Conservation (phyloP, 2,888 invertebrate genomes). For the Idaea dimidiata region DNA sequence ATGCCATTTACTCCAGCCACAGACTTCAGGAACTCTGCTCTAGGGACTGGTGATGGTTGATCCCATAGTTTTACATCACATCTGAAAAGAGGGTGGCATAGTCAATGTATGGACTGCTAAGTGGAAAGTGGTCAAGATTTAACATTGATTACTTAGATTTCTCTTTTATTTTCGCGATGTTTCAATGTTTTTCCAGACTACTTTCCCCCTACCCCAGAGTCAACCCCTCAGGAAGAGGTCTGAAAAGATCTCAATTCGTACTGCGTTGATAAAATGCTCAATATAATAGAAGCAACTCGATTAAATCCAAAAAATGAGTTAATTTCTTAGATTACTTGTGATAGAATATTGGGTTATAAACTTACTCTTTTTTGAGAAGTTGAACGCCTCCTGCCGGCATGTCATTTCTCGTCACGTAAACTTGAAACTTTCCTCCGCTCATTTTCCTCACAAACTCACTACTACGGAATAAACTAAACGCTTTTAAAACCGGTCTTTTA, state of each 20-base stretch:
- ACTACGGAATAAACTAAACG: conserved; percentile 36
- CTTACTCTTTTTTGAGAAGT: conserved; percentile 83
- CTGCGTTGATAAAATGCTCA: too few species aligned
- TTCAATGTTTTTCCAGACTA: too few species aligned
- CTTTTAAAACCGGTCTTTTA: conserved; percentile 39
- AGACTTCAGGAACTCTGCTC: conserved; percentile 84
- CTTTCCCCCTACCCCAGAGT: too few species aligned
- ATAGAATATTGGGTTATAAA: conserved; percentile 26
- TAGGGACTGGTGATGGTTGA: conserved; percentile 83
- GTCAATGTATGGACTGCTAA: not conserved
- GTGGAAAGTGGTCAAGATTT: too few species aligned
- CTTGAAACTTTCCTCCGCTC: conserved; percentile 70
- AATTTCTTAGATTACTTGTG: conserved; percentile 6
- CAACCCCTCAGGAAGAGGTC: too few species aligned
- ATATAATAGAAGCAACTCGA: too few species aligned
- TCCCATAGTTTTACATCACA: conserved; percentile 81
- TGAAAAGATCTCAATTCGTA: too few species aligned
- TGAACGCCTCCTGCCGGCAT: conserved; percentile 82
- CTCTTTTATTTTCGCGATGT: too few species aligned
- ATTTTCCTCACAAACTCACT: conserved; percentile 48
- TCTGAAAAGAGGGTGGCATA: conserved; percentile 40
- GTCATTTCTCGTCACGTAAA: conserved; percentile 83
- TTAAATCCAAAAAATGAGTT: too few species aligned
- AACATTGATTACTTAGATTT: too few species aligned
- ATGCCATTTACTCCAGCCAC: conserved; percentile 88